Conservation (phyloP, 2,888 invertebrate genomes). For the Trachelus tabidus region DNA sequence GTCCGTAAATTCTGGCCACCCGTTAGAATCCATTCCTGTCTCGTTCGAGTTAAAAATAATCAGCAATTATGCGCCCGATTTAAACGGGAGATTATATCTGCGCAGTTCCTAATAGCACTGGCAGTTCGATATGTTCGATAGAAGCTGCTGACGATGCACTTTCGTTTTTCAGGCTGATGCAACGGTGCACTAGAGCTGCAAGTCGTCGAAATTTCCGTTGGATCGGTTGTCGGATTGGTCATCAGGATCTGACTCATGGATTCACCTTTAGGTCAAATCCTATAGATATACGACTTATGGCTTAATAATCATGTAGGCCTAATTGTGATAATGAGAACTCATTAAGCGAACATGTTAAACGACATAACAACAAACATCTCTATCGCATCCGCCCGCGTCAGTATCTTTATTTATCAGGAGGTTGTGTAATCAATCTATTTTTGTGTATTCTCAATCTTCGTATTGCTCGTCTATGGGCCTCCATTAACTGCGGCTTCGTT, state of each 20-base stretch:
- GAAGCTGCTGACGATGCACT: neutral
- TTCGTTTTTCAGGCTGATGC: neutral
- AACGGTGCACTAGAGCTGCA: neutral
- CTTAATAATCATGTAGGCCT: too few relatives aligned
- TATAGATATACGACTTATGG: too few relatives aligned
- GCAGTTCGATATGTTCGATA: neutral
- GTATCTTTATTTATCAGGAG: constrained; percentile 53
- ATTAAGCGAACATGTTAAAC: neutral
- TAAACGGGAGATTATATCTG: constrained; percentile 17
- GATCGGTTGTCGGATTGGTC: too few relatives aligned
- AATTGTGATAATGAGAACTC: too few relatives aligned
- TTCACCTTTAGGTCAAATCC: too few relatives aligned
- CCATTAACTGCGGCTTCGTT: too few relatives aligned
- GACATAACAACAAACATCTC: constrained; percentile 50
- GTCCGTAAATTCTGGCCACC: neutral
- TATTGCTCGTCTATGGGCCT: too few relatives aligned
- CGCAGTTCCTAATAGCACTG: constrained; percentile 10
- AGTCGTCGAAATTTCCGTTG: neutral
- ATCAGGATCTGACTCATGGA: too few relatives aligned
- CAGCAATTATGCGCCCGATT: constrained; percentile 21
- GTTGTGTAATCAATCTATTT: constrained; percentile 56
- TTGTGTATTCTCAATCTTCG: constrained; percentile 34
- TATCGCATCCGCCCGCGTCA: constrained; percentile 56
- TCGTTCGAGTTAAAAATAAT: constrained; percentile 13
- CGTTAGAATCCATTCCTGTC: constrained; percentile 11